Evolutionary conservation across 2,797 vertebrate genomes (phyloP).

Genomic region (Chanos chanos): DNA sequence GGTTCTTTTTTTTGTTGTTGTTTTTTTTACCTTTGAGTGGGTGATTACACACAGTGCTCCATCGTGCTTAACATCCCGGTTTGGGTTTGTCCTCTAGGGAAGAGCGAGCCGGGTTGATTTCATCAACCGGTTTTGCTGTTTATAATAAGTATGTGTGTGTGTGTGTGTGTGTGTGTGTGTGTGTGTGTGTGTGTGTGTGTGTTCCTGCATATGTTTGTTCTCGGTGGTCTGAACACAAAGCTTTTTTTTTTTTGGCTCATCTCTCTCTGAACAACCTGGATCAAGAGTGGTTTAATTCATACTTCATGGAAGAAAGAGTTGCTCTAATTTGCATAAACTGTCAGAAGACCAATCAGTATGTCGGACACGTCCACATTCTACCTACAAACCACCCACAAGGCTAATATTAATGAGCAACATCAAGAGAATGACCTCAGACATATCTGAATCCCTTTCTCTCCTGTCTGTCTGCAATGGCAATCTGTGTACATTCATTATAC

Average conservation of each 20-base stretch:
- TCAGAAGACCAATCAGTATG: constrained; percentile 17
- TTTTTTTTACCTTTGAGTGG: too few relatives aligned
- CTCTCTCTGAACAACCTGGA: neutral
- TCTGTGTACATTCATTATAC: neutral
- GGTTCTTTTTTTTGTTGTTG: too few relatives aligned
- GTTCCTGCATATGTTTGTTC: neutral
- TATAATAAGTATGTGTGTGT: neutral
- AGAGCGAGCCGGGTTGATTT: too few relatives aligned
- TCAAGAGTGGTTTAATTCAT: constrained; percentile 25
- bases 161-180: constrained; percentile 21
- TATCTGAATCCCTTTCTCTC: neutral
- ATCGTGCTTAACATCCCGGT: too few relatives aligned
- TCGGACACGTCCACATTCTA: constrained; percentile 1
- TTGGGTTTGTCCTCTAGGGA: too few relatives aligned
- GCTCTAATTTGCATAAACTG: constrained; percentile 32
- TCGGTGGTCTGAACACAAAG: neutral
- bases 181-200: neutral
- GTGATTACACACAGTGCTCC: too few relatives aligned
- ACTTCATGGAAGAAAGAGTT: constrained; percentile 24
- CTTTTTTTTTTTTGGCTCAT: neutral
- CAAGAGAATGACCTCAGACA: constrained; percentile 1
- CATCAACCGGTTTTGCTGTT: too few relatives aligned
- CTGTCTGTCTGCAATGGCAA: neutral
- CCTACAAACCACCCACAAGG: constrained; percentile 3
- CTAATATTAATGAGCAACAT: constrained; percentile 12